Evolutionary conservation across 2,113 vertebrate species (phyloP).

Genomic region (chimpanzee (Pan troglodytes)): DNA sequence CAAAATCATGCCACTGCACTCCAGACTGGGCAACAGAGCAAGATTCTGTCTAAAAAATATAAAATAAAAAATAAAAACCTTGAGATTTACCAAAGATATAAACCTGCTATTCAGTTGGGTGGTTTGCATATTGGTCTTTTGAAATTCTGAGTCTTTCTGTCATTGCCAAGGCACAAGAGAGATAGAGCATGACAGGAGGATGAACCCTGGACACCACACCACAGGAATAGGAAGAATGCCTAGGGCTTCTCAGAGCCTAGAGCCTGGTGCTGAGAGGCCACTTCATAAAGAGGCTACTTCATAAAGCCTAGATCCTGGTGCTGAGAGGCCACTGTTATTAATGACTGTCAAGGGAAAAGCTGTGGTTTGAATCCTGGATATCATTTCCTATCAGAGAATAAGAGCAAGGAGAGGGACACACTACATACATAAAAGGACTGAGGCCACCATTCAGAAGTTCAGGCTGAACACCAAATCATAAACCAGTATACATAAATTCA

Average conservation of each 20-base stretch:
- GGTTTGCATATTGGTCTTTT: not conserved
- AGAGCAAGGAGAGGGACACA: not conserved
- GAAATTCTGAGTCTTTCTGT: not conserved
- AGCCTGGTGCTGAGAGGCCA: not conserved
- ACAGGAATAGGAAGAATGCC: not conserved
- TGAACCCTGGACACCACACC: not conserved
- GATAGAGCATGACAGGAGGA: too few relatives aligned
- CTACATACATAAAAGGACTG: not conserved
- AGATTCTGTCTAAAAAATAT: too few relatives aligned
- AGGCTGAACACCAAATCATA: not conserved
- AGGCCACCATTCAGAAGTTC: not conserved
- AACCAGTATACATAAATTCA: not conserved
- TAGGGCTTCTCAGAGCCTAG: not conserved
- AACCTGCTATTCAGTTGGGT: not conserved
- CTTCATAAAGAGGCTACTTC: not conserved
- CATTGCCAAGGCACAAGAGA: not conserved
- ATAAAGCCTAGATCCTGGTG: not conserved
- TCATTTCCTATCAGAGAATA: not conserved
- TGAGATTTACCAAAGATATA: not conserved
- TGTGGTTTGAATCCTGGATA: not conserved
- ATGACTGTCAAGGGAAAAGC: not conserved
- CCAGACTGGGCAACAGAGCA: too few relatives aligned
- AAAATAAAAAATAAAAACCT: too few relatives aligned
- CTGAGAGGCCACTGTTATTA: not conserved
- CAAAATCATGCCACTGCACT: too few relatives aligned